A percentile compares a stretch with the other conserved stretches of the same genome.
Conservation (phyloP, 2,888 invertebrate genomes). For the Leistus spinibarbis region DNA sequence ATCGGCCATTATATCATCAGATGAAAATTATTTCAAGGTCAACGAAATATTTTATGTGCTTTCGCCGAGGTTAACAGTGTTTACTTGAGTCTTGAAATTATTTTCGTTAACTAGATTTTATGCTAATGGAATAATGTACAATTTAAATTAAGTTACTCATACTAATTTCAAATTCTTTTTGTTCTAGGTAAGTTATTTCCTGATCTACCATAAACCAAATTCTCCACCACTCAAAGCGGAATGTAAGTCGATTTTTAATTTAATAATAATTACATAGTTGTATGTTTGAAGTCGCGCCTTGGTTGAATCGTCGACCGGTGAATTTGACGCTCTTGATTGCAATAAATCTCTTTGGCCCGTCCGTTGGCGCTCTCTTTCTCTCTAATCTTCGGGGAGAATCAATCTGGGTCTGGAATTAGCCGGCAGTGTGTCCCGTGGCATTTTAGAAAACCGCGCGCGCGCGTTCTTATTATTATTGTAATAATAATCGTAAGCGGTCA, state of each 20-base stretch:
- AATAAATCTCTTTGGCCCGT: constrained; percentile 15
- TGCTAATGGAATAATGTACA: too few species aligned
- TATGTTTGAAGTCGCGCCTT: background rate
- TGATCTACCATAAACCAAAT: background rate
- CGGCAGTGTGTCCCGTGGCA: constrained; percentile 46
- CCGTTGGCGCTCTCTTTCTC: background rate
- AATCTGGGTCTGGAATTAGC: constrained; percentile 16
- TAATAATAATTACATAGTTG: background rate
- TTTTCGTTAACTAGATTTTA: too few species aligned
- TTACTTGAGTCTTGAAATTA: too few species aligned
- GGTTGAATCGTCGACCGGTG: background rate
- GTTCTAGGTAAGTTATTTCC: background rate
- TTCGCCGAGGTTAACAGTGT: too few species aligned
- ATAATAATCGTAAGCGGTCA: constrained; percentile 56
- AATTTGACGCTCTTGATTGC: constrained; percentile 9
- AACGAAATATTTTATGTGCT: too few species aligned
- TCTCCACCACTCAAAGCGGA: background rate
- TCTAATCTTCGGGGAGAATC: constrained; percentile 15
- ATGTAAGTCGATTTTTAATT: background rate
- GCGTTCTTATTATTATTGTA: constrained; percentile 55
- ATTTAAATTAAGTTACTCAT: background rate
- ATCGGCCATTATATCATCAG: too few species aligned
- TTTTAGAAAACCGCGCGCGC: constrained; percentile 55
- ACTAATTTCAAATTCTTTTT: background rate
- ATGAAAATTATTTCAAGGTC: too few species aligned